Evolutionary conservation across 2,113 vertebrate genomes (phyloP), one percentile per base, ranked within the genome.

Genomic region (Pitta sordida): DNA sequence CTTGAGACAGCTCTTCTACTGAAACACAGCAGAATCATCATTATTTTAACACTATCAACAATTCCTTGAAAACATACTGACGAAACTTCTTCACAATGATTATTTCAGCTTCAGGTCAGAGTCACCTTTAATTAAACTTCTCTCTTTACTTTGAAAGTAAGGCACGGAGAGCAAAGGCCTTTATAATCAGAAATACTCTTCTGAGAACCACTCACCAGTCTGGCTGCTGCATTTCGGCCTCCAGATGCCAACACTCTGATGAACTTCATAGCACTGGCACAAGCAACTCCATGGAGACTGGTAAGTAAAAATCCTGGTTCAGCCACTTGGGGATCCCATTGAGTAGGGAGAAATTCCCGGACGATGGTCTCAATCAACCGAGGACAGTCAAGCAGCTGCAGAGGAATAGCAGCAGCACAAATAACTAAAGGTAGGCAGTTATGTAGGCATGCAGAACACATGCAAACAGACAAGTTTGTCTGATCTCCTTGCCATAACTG

Each of bases 311-410:
- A 84, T 6, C 97, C 97, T 29, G 90, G 91, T 62, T 96, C 91
- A n/a, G 73, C 69, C 55, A 75, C 87, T 21, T 94, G 48, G 3
- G 96, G 85, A 60, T 93, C 92, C 99, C 99, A 99, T 46, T 97
- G 98, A 36, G 97, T 97, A 44, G 99, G 99, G 30, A 99, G 97
- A 88, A 99, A 99, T 91, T 99, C 98, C 9, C 95, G 98, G 90
- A 99, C 97, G 86, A 99, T 85, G 3, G 98, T 98, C 71, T 98
- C 98, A 95, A 99, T 97, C 79, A 99, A 90, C 13, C 99, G 98
- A 93, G 99, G 98, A 91, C 99, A 99, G 82, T 99, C 98, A 24
- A 99, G 95, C n/a, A 99, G 97, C 99, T 99, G 93, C n/a, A 64
- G 82, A 83, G 55, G 65, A 89, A 85, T 0, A 87, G 58, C 16